These are phyloP conservation scores for Sapajus apella DNA, from an alignment of 2,113 vertebrate species.

Conservation along the genomic window DNA sequence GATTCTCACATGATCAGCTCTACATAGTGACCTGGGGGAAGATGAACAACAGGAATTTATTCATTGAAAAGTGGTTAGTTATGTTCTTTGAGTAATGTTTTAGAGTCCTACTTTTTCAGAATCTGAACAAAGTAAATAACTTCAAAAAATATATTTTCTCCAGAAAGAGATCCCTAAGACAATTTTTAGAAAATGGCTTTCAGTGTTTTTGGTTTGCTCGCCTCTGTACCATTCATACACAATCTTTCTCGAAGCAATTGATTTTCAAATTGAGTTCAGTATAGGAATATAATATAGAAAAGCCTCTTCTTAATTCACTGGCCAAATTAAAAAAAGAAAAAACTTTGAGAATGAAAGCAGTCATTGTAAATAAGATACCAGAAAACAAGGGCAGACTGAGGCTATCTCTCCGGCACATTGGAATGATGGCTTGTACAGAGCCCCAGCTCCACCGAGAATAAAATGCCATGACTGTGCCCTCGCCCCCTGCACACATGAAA, in stretches of 20 bases:
- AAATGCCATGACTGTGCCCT: background rate
- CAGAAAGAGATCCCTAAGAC: background rate
- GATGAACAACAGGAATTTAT: background rate
- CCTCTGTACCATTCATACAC: background rate
- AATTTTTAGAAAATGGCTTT: background rate
- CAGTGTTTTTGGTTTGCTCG: background rate
- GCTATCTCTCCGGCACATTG: fast-evolving
- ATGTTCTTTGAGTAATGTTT: background rate
- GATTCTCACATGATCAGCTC: background rate
- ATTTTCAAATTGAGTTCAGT: background rate
- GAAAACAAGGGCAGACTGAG: background rate
- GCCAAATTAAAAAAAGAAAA: background rate
- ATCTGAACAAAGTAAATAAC: background rate
- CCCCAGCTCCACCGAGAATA: background rate
- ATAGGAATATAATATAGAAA: background rate
- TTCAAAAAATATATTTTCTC: background rate
- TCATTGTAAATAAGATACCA: background rate
- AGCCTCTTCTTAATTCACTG: background rate
- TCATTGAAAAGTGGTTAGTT: background rate
- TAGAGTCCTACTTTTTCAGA: background rate
- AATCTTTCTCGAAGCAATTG: background rate
- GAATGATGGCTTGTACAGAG: background rate
- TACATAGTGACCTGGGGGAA: background rate
- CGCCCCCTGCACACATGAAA: fast-evolving
- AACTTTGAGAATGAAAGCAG: background rate